Base-by-base conservation (phyloP, 1,140 invertebrate genomes). In the Drosophila grimshawi region DNA sequence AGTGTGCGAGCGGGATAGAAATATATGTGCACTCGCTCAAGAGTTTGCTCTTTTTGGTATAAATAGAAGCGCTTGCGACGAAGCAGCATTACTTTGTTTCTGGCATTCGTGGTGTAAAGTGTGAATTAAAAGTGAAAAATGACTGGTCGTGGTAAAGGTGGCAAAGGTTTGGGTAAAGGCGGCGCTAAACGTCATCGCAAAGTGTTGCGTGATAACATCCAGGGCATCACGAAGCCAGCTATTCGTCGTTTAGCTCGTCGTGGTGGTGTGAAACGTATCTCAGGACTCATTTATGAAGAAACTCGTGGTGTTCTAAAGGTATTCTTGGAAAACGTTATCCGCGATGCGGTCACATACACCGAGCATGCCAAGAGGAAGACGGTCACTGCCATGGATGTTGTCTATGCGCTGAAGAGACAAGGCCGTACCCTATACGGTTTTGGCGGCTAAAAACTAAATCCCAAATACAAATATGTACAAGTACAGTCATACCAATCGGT, bases 381-480 rank as follows among this genome's bases (percentile, higher is more conserved):
- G 11, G 95, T 95, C 39, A 97, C 96, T 5, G 96, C 96, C 55
- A 97, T 97, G 96, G 96, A 97, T 88, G 96, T 97, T 8, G 96
- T 97, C 27, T 97, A 97, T 85, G 96, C 96, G 30, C 93, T 97
- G 76, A 97, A 97, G 92, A 93, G 96, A 51, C 96, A 97, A 93
- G 97, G 97, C 35, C 93, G 96, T 29, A 95, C 95, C 33, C 81
- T 95, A 0, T 95, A 95, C 85, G 95, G 95, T 72, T 95, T 95
- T 70, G 95, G 95, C 51, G 94, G 94, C 76, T 95, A 93, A 94
- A 61, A 19, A 19, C 19, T 19, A 1, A 19, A 19, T 19, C 19
- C 19, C 2, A 19, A 19, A 19, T 19, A 19, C 19, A 19, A 19
- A 19, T 1, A 19, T 19, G 19, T 19, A 1, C 19, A 19, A 19